Conservation (phyloP, 2,797 vertebrate species). For the Gymnodraco acuticeps region DNA sequence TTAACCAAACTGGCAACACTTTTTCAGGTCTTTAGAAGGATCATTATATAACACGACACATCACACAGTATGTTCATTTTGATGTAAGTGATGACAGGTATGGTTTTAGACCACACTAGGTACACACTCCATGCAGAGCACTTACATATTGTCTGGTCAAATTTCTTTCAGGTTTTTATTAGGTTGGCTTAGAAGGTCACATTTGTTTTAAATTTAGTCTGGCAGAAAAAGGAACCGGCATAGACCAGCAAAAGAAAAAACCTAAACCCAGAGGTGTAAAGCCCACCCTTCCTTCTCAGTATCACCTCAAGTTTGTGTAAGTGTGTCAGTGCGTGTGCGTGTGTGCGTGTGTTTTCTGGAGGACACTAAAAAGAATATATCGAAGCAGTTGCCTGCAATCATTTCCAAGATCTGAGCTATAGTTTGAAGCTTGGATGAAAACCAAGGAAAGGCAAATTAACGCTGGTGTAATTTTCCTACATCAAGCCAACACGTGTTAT, state of each 20-base stretch:
- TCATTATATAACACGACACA: not conserved
- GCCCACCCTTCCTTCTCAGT: conserved; percentile 23
- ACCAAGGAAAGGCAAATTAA: conserved; percentile 22
- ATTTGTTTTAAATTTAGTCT: conserved; percentile 29
- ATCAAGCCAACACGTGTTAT: conserved; percentile 18
- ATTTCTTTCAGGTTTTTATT: conserved; percentile 21
- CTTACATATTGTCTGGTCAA: not conserved
- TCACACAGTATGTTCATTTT: conserved; percentile 10
- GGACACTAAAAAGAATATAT: conserved; percentile 19
- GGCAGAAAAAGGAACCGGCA: conserved; percentile 12
- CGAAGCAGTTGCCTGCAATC: conserved; percentile 1
- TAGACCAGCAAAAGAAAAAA: conserved; percentile 21
- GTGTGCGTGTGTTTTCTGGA: not conserved
- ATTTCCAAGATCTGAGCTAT: conserved; percentile 18
- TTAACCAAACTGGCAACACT: conserved; percentile 14
- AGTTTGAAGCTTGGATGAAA: conserved; percentile 12
- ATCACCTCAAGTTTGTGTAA: conserved; percentile 2
- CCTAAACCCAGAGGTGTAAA: conserved; percentile 38
- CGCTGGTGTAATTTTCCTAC: conserved; percentile 26
- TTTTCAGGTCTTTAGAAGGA: conserved; percentile 4
- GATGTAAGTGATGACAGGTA: not conserved
- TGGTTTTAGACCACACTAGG: not conserved
- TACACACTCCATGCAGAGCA: not conserved
- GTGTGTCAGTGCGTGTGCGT: not conserved
- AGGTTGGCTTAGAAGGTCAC: conserved; percentile 13